Conservation (phyloP, 2,888 invertebrate species). For the Lepas anatifera region DNA sequence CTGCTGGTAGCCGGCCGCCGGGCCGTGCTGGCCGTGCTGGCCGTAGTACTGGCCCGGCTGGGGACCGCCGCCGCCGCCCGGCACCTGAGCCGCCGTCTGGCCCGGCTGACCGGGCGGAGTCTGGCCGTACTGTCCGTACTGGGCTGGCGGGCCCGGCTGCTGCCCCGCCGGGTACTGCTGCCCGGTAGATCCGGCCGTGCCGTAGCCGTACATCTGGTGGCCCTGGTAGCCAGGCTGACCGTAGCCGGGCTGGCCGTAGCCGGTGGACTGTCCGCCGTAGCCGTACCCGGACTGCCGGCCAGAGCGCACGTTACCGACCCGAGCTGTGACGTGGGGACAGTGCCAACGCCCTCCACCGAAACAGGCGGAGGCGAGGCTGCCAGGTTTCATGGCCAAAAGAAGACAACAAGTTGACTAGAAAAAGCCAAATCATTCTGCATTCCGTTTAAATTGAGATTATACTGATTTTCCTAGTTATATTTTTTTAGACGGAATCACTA, state of each 20-base stretch:
- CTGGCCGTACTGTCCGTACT: slow-evolving; percentile 8
- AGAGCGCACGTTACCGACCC: too few species aligned
- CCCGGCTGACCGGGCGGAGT: not conserved
- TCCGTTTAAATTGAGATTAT: too few species aligned
- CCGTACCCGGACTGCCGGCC: not conserved
- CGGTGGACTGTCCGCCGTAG: not conserved
- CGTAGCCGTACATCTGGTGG: slow-evolving; percentile 11
- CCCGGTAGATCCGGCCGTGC: not conserved
- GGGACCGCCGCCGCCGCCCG: too few species aligned
- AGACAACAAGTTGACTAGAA: too few species aligned
- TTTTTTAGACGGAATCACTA: too few species aligned
- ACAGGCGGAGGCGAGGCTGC: too few species aligned
- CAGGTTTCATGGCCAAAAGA: too few species aligned
- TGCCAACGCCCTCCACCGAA: too few species aligned
- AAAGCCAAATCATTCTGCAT: too few species aligned
- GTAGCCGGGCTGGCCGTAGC: not conserved
- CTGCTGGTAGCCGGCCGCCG: not conserved
- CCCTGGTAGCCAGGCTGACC: not conserved
- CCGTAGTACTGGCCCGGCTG: not conserved
- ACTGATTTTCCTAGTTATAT: too few species aligned
- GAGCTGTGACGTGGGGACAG: too few species aligned
- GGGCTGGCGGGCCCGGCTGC: not conserved
- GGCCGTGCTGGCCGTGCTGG: not conserved
- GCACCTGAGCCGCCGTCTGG: not conserved
- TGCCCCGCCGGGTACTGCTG: not conserved